These are phyloP conservation scores for Raja brachyura DNA, from an alignment of 2,113 vertebrate genomes.

Conservation along the genomic window DNA sequence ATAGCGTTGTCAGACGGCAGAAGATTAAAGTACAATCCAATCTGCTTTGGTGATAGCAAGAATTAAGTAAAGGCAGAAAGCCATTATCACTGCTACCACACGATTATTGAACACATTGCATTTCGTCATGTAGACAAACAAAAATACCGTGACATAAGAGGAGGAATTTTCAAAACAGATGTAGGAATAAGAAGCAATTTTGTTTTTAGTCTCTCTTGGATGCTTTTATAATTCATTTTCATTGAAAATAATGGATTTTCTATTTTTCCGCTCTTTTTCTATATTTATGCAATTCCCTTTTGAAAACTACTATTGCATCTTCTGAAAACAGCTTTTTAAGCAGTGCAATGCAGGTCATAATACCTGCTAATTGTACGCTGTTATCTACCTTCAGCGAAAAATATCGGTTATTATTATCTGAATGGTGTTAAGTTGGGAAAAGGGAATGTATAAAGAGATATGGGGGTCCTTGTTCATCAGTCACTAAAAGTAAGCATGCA, in stretches of 20 bases:
- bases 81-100: neutral
- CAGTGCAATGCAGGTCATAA: neutral
- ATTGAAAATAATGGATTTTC: neutral
- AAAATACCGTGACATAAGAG: neutral
- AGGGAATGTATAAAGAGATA: too few species aligned
- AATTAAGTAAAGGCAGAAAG: neutral
- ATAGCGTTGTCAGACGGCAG: neutral
- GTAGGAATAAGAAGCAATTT: neutral
- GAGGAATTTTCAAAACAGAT: neutral
- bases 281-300: neutral
- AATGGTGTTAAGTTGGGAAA: too few species aligned
- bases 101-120: neutral
- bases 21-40: too few species aligned
- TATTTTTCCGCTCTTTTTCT: neutral
- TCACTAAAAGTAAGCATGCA: too few species aligned
- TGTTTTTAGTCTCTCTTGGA: too few species aligned
- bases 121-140: neutral
- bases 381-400: neutral
- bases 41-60: neutral
- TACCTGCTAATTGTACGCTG: neutral
- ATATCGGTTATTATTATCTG: too few species aligned
- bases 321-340: neutral
- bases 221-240: neutral
- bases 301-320: neutral
- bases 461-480: too few species aligned